A percentile compares a stretch with the other conserved stretches of the same genome.
These are phyloP conservation scores for Latrodectus geometricus DNA, from an alignment of 1,140 invertebrate species.

Conservation along the genomic window DNA sequence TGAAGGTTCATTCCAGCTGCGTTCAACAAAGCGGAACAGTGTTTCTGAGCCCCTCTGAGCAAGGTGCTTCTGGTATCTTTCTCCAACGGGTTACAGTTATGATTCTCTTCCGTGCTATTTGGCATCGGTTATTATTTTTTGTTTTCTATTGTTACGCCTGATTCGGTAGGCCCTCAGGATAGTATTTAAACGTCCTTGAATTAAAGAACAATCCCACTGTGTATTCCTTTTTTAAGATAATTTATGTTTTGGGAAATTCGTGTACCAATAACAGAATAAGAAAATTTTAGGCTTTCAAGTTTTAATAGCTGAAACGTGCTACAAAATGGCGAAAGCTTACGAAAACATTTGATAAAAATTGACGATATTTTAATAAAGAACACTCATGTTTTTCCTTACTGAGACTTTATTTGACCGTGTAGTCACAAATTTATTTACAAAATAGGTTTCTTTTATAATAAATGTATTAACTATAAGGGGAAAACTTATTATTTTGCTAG, in stretches of 20 bases:
- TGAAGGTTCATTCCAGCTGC: constrained; percentile 10
- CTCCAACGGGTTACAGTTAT: constrained; percentile 54
- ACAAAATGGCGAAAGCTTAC: no score
- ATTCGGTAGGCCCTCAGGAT: constrained; percentile 1
- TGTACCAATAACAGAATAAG: no score
- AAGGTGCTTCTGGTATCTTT: neutral
- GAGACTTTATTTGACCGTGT: no score
- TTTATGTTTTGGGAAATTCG: neutral
- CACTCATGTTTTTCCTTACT: no score
- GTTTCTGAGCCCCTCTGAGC: neutral
- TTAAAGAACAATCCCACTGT: neutral
- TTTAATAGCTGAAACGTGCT: no score
- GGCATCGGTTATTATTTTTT: constrained; percentile 28
- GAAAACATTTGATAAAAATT: no score
- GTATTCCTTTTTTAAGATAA: neutral
- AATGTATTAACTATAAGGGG: no score
- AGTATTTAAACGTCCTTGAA: neutral
- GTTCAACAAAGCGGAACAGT: constrained; percentile 38
- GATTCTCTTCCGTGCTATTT: constrained; percentile 50
- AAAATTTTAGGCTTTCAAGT: no score
- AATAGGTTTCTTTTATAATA: no score
- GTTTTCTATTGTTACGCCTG: constrained; percentile 9
- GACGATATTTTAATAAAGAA: no score
- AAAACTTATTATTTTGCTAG: no score
- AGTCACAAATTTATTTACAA: no score